These are phyloP conservation scores for Sipha flava DNA, from an alignment of 1,140 invertebrate species.

Conservation along the genomic window DNA sequence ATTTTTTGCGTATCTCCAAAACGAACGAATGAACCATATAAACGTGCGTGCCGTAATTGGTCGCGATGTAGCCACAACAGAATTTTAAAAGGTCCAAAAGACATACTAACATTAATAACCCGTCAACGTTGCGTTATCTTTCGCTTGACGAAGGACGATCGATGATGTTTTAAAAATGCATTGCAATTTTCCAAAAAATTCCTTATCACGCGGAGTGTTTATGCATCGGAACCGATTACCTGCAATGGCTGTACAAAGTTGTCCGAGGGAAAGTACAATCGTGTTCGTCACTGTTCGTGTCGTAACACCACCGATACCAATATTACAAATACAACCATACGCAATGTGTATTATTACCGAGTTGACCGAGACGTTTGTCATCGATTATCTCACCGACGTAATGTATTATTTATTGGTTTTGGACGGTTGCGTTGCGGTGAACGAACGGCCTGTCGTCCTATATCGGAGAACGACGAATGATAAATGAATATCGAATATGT, in stretches of 20 bases:
- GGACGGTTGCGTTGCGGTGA: not conserved
- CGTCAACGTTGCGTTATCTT: not conserved
- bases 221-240: no score
- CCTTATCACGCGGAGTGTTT: not conserved
- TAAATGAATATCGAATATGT: not conserved
- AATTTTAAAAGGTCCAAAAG: no score
- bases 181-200: not conserved
- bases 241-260: not conserved
- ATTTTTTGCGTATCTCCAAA: no score
- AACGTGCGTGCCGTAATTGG: no score
- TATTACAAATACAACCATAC: no score
- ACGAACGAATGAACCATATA: no score
- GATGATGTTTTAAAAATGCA: no score
- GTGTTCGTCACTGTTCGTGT: no score
- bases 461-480: not conserved
- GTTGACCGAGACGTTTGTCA: not conserved
- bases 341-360: not conserved
- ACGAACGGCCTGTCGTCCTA: not conserved
- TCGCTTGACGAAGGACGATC: not conserved
- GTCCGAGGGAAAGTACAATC: not conserved
- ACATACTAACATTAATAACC: no score
- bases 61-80: no score
- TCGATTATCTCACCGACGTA: not conserved
- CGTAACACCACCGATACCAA: no score
- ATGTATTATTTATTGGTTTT: not conserved